phyloP scores from a whole-genome alignment of 2,113 vertebrate species.

The Festucalex cinctus region DNA sequence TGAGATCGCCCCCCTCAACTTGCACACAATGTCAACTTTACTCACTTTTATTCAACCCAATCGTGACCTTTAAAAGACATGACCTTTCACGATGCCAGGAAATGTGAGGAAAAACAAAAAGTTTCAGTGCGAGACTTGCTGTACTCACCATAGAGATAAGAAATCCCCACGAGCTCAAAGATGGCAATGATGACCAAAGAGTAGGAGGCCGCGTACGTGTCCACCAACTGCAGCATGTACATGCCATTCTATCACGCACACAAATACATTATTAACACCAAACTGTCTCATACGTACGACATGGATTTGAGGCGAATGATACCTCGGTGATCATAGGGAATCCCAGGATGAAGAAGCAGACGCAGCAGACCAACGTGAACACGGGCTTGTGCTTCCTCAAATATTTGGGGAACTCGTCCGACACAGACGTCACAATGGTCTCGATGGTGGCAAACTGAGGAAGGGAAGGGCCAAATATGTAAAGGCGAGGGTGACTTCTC shows the following conservation, averaged over 20 bases:
- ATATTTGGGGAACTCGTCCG: conserved; percentile 94
- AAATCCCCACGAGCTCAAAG: conserved; percentile 66
- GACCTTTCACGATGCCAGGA: not conserved
- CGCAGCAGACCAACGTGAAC: conserved; percentile 89
- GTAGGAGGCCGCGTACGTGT: conserved; percentile 67
- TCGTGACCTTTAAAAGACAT: not conserved
- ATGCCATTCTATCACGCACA: conserved; percentile 52
- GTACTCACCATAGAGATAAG: conserved; percentile 66
- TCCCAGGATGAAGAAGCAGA: conserved; percentile 90
- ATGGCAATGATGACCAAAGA: conserved; percentile 70
- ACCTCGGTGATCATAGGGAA: conserved; percentile 99
- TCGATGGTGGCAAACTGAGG: conserved; percentile 95
- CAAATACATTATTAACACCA: not conserved
- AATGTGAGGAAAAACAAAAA: not conserved
- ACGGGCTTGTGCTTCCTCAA: conserved; percentile 89
- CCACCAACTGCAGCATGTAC: conserved; percentile 70
- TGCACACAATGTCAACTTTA: not conserved
- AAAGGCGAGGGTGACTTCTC: not conserved
- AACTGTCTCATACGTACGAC: conserved; percentile 10
- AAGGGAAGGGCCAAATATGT: not conserved
- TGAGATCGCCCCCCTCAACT: not conserved
- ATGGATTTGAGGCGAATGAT: conserved; percentile 2
- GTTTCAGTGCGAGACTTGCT: not conserved
- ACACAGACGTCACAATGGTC: conserved; percentile 95
- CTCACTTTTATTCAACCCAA: not conserved